phyloP scores from a whole-genome alignment of 2,113 vertebrate genomes.

The Chitala chitala region DNA sequence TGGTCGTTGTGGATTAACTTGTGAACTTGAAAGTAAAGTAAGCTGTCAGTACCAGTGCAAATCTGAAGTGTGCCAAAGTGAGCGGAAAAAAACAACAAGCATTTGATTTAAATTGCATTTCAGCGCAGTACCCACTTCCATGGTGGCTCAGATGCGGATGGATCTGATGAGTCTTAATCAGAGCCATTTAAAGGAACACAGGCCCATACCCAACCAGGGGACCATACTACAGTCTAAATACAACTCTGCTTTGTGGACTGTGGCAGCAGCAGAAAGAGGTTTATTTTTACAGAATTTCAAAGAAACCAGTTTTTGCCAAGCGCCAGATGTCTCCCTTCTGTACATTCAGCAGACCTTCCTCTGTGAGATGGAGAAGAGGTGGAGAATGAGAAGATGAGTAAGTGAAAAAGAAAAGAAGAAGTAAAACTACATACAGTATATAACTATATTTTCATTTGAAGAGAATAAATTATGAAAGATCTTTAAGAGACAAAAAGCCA shows the following conservation, averaged over 20 bases:
- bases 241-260: conserved; percentile 30
- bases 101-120: conserved; percentile 33
- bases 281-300: conserved; percentile 32
- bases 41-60: conserved; percentile 39
- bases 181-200: no score
- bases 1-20: conserved; percentile 2
- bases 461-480: conserved; percentile 71
- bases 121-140: conserved; percentile 29
- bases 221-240: neutral
- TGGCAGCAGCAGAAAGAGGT: conserved; percentile 24
- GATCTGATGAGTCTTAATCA: no score
- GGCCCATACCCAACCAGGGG: conserved; percentile 14
- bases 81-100: neutral
- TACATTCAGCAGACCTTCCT: conserved; percentile 44
- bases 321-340: conserved; percentile 41
- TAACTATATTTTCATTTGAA: conserved; percentile 74
- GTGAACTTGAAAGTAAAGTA: conserved; percentile 31
- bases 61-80: conserved; percentile 58
- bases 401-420: conserved; percentile 33
- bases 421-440: conserved; percentile 15
- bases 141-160: conserved; percentile 42
- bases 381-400: conserved; percentile 14
- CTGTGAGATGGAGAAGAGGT: conserved; percentile 27
- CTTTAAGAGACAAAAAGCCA: conserved; percentile 60
- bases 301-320: conserved; percentile 33